These are phyloP conservation scores for Salmo trutta DNA, from an alignment of 2,797 vertebrate species.

Conservation along the genomic window DNA sequence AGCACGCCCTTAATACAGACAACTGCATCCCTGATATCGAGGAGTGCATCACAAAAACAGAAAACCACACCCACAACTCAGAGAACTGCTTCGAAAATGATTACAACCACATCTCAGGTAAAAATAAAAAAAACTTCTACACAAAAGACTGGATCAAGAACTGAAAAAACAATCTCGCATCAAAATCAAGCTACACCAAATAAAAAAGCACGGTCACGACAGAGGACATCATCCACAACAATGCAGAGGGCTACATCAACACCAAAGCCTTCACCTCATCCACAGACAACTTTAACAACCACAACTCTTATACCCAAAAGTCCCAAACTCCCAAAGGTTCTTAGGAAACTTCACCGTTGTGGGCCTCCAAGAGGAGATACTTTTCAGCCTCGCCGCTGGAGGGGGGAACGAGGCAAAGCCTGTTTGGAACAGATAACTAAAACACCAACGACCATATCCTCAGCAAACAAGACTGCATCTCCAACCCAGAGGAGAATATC, in stretches of 20 bases:
- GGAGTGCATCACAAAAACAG: background rate
- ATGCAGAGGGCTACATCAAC: conserved; percentile 6
- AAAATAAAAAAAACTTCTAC: conserved; percentile 26
- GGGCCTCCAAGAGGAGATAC: conserved; percentile 26
- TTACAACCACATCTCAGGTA: background rate
- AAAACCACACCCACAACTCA: background rate
- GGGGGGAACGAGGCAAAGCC: conserved; percentile 29
- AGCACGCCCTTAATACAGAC: conserved; percentile 6
- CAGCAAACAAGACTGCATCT: conserved; percentile 3
- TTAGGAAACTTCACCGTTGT: conserved; percentile 36
- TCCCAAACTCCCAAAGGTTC: background rate
- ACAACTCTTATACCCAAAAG: conserved; percentile 10
- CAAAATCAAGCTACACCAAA: conserved; percentile 1
- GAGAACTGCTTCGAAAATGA: conserved; percentile 21
- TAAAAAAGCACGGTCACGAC: conserved; percentile 1
- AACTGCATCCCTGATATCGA: background rate
- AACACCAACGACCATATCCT: conserved; percentile 2
- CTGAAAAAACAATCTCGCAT: background rate
- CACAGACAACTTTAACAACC: background rate
- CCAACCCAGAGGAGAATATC: background rate
- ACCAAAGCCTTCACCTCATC: conserved; percentile 5
- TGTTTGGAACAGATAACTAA: conserved; percentile 23
- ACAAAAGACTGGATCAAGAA: conserved; percentile 40
- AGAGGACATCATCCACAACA: conserved; percentile 21
- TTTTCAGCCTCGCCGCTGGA: conserved; percentile 12